These are phyloP conservation scores for Drosophila tanythrix DNA, from an alignment of 2,888 invertebrate genomes.

Conservation along the genomic window DNA sequence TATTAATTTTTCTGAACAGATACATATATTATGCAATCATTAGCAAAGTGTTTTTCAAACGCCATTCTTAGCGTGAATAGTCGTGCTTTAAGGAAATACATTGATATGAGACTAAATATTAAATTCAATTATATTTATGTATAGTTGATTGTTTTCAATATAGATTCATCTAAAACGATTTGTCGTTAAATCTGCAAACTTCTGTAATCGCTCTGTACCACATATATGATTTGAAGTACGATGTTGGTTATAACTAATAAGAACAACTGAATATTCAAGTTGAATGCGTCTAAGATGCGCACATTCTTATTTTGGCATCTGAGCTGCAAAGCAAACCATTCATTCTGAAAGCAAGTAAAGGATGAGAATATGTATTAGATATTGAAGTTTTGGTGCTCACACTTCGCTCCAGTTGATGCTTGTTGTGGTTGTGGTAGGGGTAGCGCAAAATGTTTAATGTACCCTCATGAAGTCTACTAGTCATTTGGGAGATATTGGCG, in stretches of 20 bases:
- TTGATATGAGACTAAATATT: neutral
- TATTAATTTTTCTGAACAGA: neutral
- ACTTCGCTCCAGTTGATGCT: conserved; percentile 11
- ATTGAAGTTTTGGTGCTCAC: conserved; percentile 18
- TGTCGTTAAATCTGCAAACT: neutral
- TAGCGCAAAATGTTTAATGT: conserved; percentile 19
- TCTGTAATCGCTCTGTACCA: conserved; percentile 34
- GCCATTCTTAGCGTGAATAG: neutral
- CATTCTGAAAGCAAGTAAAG: conserved; percentile 16
- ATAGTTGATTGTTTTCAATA: neutral
- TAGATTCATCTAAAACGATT: neutral
- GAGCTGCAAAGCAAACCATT: conserved; percentile 41
- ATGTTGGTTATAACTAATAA: neutral
- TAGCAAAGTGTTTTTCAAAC: neutral
- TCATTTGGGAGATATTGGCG: neutral
- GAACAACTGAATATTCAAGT: conserved; percentile 17
- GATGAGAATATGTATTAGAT: neutral
- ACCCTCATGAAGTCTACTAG: neutral
- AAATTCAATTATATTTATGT: neutral
- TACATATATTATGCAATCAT: neutral
- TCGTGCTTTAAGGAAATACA: neutral
- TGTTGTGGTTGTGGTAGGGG: neutral
- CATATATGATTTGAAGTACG: conserved; percentile 15
- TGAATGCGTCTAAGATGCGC: conserved; percentile 18
- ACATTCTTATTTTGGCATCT: conserved; percentile 20